Conservation (phyloP, 2,797 vertebrate species). For the Apodemus agrarius region DNA sequence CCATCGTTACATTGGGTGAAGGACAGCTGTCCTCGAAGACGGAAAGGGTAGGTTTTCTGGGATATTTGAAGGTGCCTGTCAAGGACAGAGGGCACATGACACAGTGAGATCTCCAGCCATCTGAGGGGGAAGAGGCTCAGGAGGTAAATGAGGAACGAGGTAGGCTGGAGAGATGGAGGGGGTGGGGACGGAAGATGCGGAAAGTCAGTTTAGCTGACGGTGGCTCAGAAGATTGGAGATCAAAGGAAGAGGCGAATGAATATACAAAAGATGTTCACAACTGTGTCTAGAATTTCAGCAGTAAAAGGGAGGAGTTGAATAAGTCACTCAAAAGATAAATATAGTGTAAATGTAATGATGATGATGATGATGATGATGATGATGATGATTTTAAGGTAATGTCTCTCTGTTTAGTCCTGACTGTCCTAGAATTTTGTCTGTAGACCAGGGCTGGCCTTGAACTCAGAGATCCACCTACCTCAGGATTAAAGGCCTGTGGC, state of each 20-base stretch:
- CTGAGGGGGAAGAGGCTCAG: neutral
- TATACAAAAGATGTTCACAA: neutral
- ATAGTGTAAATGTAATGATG: neutral
- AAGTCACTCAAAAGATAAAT: neutral
- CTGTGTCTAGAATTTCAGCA: neutral
- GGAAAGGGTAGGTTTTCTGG: neutral
- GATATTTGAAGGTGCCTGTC: neutral
- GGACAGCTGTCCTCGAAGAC: neutral
- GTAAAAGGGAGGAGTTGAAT: constrained; percentile 24
- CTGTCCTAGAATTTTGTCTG: neutral
- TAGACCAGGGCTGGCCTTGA: neutral
- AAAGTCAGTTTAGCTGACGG: neutral
- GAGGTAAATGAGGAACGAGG: neutral
- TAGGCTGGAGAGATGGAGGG: neutral
- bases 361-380: neutral
- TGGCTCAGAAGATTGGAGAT: neutral
- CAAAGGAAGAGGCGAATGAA: neutral
- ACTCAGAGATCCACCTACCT: neutral
- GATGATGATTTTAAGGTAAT: neutral
- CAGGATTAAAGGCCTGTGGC: neutral
- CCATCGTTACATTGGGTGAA: neutral
- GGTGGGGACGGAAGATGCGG: neutral
- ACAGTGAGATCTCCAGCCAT: neutral
- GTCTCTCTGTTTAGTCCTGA: neutral
- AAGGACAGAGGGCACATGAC: neutral